A percentile compares a stretch with the other conserved stretches of the same genome.
Conservation (phyloP, 2,797 vertebrate species). For the Rhinophrynus dorsalis region DNA sequence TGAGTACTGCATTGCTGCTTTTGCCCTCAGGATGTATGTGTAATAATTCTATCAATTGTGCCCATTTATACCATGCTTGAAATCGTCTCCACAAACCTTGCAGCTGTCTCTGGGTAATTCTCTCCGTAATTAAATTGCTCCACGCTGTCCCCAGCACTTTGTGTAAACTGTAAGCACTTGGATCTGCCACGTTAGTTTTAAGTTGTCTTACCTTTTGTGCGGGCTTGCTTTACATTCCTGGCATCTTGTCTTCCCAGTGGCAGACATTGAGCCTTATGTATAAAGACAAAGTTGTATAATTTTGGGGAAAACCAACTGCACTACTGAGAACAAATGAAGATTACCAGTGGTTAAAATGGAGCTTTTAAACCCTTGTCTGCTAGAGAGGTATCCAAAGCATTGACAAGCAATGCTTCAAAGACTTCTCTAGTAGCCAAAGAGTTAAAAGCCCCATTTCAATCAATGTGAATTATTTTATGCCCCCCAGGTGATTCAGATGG, state of each 20-base stretch:
- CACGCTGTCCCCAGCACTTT: slow-evolving; percentile 61
- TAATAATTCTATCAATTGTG: slow-evolving; percentile 59
- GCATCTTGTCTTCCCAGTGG: neutral
- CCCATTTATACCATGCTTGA: slow-evolving; percentile 56
- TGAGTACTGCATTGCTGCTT: slow-evolving; percentile 49
- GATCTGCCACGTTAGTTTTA: slow-evolving; percentile 27
- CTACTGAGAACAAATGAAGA: too few relatives aligned
- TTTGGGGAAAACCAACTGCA: too few relatives aligned
- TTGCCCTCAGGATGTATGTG: slow-evolving; percentile 56
- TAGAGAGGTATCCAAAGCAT: too few relatives aligned
- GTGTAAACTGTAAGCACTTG: slow-evolving; percentile 60
- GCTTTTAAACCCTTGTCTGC: too few relatives aligned
- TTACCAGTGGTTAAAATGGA: too few relatives aligned
- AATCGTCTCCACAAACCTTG: slow-evolving; percentile 62
- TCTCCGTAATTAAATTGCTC: slow-evolving; percentile 61
- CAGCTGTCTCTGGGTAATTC: slow-evolving; percentile 63
- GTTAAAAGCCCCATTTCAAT: too few relatives aligned
- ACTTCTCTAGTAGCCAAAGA: too few relatives aligned
- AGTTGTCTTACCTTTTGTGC: slow-evolving; percentile 1
- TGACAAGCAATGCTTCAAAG: too few relatives aligned
- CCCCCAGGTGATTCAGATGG: too few relatives aligned
- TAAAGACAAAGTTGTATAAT: too few relatives aligned
- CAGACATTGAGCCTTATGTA: too few relatives aligned
- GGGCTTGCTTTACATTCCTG: neutral
- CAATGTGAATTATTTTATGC: too few relatives aligned